Evolutionary conservation across 2,113 vertebrate species (phyloP).

Genomic region (Triplophysa tibetana): DNA sequence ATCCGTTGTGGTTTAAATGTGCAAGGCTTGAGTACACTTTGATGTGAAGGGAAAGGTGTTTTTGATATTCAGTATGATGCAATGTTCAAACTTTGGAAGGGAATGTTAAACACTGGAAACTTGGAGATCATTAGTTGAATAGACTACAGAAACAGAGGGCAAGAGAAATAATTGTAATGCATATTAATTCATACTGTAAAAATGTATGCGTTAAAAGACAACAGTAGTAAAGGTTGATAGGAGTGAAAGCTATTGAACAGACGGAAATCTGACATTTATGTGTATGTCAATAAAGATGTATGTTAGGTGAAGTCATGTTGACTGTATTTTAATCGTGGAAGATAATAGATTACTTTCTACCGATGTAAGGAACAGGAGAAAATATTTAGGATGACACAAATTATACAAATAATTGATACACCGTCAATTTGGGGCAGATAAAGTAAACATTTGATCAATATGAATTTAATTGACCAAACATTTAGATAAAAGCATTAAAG

Average conservation of each 20-base stretch:
- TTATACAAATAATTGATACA: not conserved
- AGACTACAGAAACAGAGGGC: not conserved
- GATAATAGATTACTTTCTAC: not conserved
- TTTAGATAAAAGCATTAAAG: too few relatives aligned
- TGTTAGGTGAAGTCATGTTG: not conserved
- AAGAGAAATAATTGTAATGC: not conserved
- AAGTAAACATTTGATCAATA: too few relatives aligned
- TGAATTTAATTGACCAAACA: too few relatives aligned
- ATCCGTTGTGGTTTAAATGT: not conserved
- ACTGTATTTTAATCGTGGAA: not conserved
- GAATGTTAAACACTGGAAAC: not conserved
- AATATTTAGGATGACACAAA: not conserved
- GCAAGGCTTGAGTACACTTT: not conserved
- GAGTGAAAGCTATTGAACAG: not conserved
- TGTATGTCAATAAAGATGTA: not conserved
- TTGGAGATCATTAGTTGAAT: not conserved
- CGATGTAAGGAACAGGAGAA: not conserved
- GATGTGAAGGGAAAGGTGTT: not conserved
- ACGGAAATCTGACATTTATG: slow-evolving; percentile 21
- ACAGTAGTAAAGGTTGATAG: not conserved
- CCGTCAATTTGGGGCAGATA: too few relatives aligned
- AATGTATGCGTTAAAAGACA: not conserved
- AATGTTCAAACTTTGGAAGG: not conserved
- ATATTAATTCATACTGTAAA: not conserved
- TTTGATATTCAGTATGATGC: slow-evolving; percentile 5